phyloP scores from a whole-genome alignment of 2,888 invertebrate genomes.

The Ormyrus pomaceus region DNA sequence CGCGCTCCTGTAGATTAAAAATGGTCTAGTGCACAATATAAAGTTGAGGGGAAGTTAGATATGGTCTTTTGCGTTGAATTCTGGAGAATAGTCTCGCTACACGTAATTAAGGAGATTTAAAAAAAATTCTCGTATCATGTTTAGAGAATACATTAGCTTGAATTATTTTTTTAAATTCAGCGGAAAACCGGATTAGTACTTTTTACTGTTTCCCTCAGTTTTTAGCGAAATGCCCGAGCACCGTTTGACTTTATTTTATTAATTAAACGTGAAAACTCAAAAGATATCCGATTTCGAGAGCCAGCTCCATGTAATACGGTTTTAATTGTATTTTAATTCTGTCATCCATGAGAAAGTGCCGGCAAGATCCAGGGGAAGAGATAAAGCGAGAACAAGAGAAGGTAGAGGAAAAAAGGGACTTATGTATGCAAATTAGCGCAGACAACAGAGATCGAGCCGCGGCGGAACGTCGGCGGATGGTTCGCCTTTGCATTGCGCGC shows the following conservation, averaged over 20 bases:
- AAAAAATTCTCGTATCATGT: too few relatives aligned
- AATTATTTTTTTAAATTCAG: too few relatives aligned
- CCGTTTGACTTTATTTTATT: neutral
- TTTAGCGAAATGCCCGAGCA: too few relatives aligned
- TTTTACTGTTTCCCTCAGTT: too few relatives aligned
- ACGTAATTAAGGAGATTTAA: too few relatives aligned
- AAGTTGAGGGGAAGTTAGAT: too few relatives aligned
- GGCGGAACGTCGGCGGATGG: neutral
- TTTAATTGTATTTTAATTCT: slow-evolving; percentile 36
- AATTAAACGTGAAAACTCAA: neutral
- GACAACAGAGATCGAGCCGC: neutral
- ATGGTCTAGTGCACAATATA: too few relatives aligned
- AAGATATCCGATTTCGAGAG: neutral
- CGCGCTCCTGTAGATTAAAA: too few relatives aligned
- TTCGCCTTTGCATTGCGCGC: slow-evolving; percentile 10
- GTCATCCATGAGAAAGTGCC: neutral
- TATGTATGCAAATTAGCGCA: slow-evolving; percentile 34
- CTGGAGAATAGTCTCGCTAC: too few relatives aligned
- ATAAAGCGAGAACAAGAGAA: slow-evolving; percentile 3
- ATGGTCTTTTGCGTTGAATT: too few relatives aligned
- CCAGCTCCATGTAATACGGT: neutral
- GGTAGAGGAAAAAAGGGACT: slow-evolving; percentile 2
- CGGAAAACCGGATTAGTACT: too few relatives aligned
- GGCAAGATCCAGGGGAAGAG: neutral
- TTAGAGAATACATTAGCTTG: too few relatives aligned